These are phyloP conservation scores for Acanthococcus lagerstroemiae DNA, from an alignment of 2,888 invertebrate species.

Conservation along the genomic window DNA sequence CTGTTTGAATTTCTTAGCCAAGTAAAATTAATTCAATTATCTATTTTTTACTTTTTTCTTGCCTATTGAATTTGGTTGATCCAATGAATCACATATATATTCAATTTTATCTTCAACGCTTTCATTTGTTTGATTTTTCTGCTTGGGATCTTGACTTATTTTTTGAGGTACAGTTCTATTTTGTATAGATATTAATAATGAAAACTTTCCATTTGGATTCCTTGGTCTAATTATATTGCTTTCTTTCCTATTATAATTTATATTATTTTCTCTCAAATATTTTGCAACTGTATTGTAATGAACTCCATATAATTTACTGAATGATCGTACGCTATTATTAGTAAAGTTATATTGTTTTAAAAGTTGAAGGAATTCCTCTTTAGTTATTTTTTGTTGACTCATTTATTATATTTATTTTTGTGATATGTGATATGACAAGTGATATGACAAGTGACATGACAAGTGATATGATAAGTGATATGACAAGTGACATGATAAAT, in stretches of 20 bases:
- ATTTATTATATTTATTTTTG: background rate
- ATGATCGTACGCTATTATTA: background rate
- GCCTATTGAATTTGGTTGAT: background rate
- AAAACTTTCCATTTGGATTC: background rate
- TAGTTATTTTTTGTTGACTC: background rate
- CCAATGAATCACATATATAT: background rate
- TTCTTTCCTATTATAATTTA: background rate
- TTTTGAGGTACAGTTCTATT: background rate
- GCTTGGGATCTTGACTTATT: background rate
- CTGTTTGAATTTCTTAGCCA: background rate
- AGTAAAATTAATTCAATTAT: background rate
- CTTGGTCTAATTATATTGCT: background rate
- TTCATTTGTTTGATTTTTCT: background rate
- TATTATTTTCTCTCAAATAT: background rate
- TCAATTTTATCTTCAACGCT: background rate
- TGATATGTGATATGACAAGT: conserved; percentile 1
- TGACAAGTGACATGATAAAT: background rate
- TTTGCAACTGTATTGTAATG: background rate
- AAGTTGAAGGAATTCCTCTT: background rate
- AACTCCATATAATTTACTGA: background rate
- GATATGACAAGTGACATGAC: background rate
- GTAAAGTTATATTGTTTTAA: background rate
- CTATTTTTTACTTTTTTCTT: conserved; percentile 4
- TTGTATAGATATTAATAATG: background rate
- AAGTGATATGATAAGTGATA: no score